These are phyloP conservation scores for Ditylenchus weischeri DNA, from an alignment of 2,888 invertebrate genomes.

Conservation along the genomic window DNA sequence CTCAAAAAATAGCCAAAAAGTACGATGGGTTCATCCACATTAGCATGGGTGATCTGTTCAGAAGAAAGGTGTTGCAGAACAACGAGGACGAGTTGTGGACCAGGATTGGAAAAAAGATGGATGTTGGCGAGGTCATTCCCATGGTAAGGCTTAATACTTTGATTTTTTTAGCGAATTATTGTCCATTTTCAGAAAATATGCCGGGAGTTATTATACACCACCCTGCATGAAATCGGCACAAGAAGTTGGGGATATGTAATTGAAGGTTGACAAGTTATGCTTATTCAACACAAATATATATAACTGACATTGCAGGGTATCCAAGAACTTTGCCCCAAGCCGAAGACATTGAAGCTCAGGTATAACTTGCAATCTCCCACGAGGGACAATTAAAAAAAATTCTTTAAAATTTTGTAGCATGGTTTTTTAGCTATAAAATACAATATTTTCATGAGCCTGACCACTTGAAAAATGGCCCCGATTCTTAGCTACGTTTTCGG, in stretches of 20 bases:
- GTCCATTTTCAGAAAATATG: slow-evolving; percentile 59
- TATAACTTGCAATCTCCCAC: slow-evolving; percentile 12
- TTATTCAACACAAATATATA: too few species aligned
- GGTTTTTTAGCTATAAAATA: too few species aligned
- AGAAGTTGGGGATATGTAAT: slow-evolving; percentile 61
- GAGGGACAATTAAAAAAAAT: too few species aligned
- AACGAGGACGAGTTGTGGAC: slow-evolving; percentile 54
- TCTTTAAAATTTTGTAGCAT: too few species aligned
- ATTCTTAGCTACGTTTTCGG: too few species aligned
- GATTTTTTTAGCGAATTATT: background rate
- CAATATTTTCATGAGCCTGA: too few species aligned
- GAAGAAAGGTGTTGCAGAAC: slow-evolving; percentile 46
- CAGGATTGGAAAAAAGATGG: slow-evolving; percentile 56
- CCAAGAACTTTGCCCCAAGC: slow-evolving; percentile 61
- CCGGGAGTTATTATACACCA: slow-evolving; percentile 56
- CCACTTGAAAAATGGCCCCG: too few species aligned
- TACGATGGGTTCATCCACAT: slow-evolving; percentile 56
- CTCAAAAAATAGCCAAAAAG: slow-evolving; percentile 51
- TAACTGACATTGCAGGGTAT: slow-evolving; percentile 50
- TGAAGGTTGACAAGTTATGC: slow-evolving; percentile 47
- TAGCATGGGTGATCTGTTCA: slow-evolving; percentile 40
- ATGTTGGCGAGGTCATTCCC: slow-evolving; percentile 55
- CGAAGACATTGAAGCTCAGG: slow-evolving; percentile 55
- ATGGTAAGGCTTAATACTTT: slow-evolving; percentile 35
- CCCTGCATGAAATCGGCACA: slow-evolving; percentile 49